Base-by-base conservation (phyloP, 2,888 invertebrate species). In the Masnerella sp. region DNA sequence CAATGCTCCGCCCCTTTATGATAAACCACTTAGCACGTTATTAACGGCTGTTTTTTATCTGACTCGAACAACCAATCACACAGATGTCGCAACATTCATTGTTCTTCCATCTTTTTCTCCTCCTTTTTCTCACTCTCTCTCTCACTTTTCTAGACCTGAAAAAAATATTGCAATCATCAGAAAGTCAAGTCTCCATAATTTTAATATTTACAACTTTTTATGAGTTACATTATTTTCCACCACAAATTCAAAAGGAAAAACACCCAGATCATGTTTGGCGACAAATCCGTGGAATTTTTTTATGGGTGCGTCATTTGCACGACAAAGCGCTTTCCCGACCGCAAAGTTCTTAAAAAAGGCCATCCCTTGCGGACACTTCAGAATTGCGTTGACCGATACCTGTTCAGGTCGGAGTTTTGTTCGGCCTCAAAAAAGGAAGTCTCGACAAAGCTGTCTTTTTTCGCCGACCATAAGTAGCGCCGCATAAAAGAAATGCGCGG, bases 311-410 rank as follows among this genome's bases (percentile, higher is more conserved):
- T 45, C 34, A 54, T 69, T 61, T 59, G 54, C 52, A 32, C 52
- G 40, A 69, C 69, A 69, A 61, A 61, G 36, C 14, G 18, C 18
- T 22, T 54, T 22, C 12, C 40, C 17, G 40, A 61, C 69, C 69
- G 22, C 54, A 54, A 38, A 28, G 18, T 45, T 52, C 40, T 45
- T 40, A 52, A 69, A 67, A 61, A 67, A 51, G 30, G 28, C 49
- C 14, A 12, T 14, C 15, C 25, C n/a, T 8, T 11, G 18, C 34
- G 47, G 5, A 69, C 70, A 70, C 70, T 70, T 67, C 34, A 61
- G 54, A 28, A 43, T 72, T 49, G 54, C 54, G 54, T 61, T 65
- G 71, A 67, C 67, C 62, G 56, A 61, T 61, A 59, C 62, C 58
- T 64, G 59, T 32, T 14, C 38, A 14, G 11, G 30, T 9, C 28